Evolutionary conservation across 2,113 vertebrate species (phyloP).

Genomic region (Strix uralensis): DNA sequence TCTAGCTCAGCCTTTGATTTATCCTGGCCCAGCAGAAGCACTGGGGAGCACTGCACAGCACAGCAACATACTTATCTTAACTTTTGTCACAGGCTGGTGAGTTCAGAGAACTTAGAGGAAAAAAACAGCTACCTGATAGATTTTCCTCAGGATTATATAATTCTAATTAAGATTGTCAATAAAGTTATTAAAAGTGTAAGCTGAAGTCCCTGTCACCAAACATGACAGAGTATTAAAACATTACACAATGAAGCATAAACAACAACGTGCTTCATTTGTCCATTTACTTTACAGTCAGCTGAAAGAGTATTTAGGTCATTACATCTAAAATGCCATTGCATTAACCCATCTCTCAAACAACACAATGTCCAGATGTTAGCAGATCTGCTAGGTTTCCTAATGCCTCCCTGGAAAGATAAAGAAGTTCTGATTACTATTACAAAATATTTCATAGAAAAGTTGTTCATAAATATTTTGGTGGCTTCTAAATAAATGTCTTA

Average conservation of each 20-base stretch:
- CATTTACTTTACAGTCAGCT: conserved; percentile 32
- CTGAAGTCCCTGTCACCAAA: conserved; percentile 28
- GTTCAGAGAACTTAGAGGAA: not conserved
- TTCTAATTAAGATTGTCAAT: conserved; percentile 21
- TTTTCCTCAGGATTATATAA: not conserved
- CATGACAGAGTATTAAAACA: conserved; percentile 36
- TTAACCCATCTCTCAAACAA: conserved; percentile 48
- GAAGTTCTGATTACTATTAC: not conserved
- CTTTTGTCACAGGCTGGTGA: not conserved
- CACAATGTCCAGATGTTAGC: not conserved
- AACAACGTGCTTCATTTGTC: conserved; percentile 24
- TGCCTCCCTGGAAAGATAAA: not conserved
- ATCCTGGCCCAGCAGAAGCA: not conserved
- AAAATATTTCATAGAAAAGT: not conserved
- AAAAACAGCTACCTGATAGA: not conserved
- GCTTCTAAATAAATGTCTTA: not conserved
- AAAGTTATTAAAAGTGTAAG: conserved; percentile 18
- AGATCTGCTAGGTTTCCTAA: not conserved
- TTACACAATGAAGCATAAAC: conserved; percentile 54
- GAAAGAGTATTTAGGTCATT: conserved; percentile 49
- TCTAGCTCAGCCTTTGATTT: not conserved
- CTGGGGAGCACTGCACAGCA: not conserved
- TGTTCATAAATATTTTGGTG: not conserved
- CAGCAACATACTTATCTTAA: not conserved
- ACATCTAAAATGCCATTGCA: conserved; percentile 23